A percentile compares a stretch with the other conserved stretches of the same genome.
These are phyloP conservation scores for Pseudomyrmex dendroicus DNA, from an alignment of 1,140 invertebrate species.

Conservation along the genomic window DNA sequence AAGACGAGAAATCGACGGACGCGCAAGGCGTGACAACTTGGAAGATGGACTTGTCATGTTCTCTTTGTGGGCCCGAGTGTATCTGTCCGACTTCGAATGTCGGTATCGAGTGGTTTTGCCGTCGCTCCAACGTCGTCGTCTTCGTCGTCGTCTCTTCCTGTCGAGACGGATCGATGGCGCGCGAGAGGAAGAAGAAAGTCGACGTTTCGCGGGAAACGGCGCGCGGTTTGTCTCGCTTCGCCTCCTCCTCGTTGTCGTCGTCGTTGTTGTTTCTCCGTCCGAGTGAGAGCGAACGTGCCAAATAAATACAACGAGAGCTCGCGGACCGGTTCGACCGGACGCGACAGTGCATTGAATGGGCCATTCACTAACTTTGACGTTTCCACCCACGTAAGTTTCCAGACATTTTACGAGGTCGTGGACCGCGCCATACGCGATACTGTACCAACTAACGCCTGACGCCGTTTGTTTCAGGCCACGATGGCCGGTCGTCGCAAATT, in stretches of 20 bases:
- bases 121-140: slow-evolving; percentile 16
- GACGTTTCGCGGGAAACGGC: slow-evolving; percentile 41
- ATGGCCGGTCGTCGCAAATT: slow-evolving; percentile 40
- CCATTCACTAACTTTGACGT: slow-evolving; percentile 80
- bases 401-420: slow-evolving; percentile 79
- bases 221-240: slow-evolving; percentile 23
- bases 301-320: slow-evolving; percentile 75
- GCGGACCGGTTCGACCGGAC: slow-evolving; percentile 77
- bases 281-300: slow-evolving; percentile 46
- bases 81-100: slow-evolving; percentile 18
- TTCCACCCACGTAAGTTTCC: slow-evolving; percentile 79
- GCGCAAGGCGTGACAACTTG: not conserved
- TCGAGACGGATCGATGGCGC: slow-evolving; percentile 62
- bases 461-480: slow-evolving; percentile 59
- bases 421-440: slow-evolving; percentile 45
- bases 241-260: too few species aligned
- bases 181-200: slow-evolving; percentile 55
- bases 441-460: slow-evolving; percentile 35
- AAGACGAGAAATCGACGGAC: slow-evolving; percentile 3
- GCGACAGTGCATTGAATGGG: slow-evolving; percentile 76
- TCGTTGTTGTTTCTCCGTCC: slow-evolving; percentile 46
- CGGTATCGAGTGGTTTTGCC: slow-evolving; percentile 30
- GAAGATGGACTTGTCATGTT: slow-evolving; percentile 17
- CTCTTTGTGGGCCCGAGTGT: not conserved
- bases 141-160: slow-evolving; percentile 40